Percentiles rank a stretch among this genome's conserved stretches.
Conservation (phyloP, 2,888 invertebrate genomes). For the Caenorhabditis afra region DNA sequence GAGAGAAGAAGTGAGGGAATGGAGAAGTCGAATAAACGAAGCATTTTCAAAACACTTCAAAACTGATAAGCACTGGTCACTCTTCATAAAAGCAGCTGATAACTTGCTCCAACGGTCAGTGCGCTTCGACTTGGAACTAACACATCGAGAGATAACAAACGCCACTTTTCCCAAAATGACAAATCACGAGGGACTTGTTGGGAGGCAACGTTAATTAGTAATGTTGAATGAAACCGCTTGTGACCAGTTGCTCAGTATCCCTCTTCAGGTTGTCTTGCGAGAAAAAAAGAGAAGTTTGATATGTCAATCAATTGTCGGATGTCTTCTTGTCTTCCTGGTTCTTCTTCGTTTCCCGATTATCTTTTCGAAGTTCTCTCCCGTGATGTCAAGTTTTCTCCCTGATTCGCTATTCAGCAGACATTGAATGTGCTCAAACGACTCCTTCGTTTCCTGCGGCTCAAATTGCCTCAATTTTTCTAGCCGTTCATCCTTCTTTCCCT, state of each 20-base stretch:
- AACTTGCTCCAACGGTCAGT: constrained; percentile 43
- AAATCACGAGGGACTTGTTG: not conserved
- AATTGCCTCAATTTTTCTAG: constrained; percentile 44
- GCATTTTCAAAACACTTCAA: constrained; percentile 52
- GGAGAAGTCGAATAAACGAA: constrained; percentile 22
- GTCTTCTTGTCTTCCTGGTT: too few species aligned
- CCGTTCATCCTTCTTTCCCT: constrained; percentile 9
- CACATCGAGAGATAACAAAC: constrained; percentile 11
- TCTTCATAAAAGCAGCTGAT: constrained; percentile 54
- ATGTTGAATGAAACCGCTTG: too few species aligned
- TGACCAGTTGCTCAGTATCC: too few species aligned
- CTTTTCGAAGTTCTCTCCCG: not conserved
- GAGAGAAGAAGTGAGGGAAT: constrained; percentile 16
- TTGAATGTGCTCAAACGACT: too few species aligned
- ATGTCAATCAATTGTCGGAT: constrained; percentile 11
- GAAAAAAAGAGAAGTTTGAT: not conserved
- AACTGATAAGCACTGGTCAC: constrained; percentile 52
- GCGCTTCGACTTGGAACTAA: constrained; percentile 44
- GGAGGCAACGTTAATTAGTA: not conserved
- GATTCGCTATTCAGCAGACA: not conserved
- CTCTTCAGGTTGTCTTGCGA: too few species aligned
- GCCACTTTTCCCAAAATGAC: constrained; percentile 5
- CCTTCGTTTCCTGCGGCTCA: constrained; percentile 4
- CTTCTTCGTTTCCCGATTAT: not conserved
- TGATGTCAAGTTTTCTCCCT: not conserved